A percentile compares a stretch with the other conserved stretches of the same genome.
These are phyloP conservation scores for Electrona antarctica DNA, from an alignment of 2,113 vertebrate species.

Conservation along the genomic window DNA sequence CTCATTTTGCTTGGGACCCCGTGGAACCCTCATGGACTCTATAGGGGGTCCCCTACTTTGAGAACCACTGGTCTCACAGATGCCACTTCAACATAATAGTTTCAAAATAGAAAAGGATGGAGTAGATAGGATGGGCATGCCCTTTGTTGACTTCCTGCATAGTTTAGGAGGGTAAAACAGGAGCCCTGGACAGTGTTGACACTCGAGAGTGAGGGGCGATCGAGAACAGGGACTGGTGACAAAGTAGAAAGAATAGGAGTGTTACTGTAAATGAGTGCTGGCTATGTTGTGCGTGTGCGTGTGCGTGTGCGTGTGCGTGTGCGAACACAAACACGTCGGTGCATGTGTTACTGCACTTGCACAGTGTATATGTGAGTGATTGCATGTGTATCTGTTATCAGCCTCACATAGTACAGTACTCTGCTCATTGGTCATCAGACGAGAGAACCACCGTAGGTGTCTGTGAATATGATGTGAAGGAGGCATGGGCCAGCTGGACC, in stretches of 20 bases:
- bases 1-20: no score
- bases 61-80: conserved; percentile 1
- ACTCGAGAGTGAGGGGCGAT: background rate
- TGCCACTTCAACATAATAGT: conserved; percentile 11
- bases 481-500: background rate
- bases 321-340: no score
- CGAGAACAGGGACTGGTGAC: background rate
- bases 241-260: background rate
- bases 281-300: background rate
- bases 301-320: background rate
- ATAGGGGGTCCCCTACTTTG: no score
- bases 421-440: background rate
- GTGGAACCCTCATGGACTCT: no score
- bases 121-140: background rate
- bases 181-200: conserved; percentile 68
- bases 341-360: no score
- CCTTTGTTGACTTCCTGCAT: conserved; percentile 60
- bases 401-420: background rate
- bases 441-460: no score
- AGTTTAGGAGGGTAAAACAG: conserved; percentile 54
- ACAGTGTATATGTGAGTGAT: no score
- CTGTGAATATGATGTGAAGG: background rate
- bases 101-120: conserved; percentile 32
- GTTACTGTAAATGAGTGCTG: background rate
- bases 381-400: no score